Percentiles rank a stretch among this genome's conserved stretches.
phyloP scores from a whole-genome alignment of 2,113 vertebrate species.

The Saguinus imperator region DNA sequence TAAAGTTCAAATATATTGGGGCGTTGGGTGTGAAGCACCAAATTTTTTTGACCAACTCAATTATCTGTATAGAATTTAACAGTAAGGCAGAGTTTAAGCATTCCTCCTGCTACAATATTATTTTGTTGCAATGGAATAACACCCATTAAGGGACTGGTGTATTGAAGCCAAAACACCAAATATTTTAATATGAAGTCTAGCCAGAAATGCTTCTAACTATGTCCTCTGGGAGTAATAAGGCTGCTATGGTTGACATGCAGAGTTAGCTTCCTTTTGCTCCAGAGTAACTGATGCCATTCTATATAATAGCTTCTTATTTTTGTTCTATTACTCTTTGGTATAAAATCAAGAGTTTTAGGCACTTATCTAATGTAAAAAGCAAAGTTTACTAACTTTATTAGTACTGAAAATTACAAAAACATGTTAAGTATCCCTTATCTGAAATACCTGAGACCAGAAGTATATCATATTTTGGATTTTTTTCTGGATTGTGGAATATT shows the following conservation, averaged over 20 bases:
- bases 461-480: background rate
- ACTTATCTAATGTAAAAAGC: background rate
- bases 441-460: background rate
- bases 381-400: background rate
- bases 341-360: background rate
- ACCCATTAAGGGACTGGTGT: background rate
- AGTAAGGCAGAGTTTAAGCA: background rate
- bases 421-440: background rate
- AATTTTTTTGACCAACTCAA: background rate
- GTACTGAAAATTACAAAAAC: background rate
- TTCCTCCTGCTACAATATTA: background rate
- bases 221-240: background rate
- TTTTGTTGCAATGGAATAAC: background rate
- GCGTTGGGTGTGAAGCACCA: background rate
- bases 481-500: background rate
- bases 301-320: background rate
- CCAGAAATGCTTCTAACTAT: background rate
- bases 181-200: background rate
- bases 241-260: accelerated
- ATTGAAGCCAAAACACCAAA: background rate
- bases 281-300: background rate
- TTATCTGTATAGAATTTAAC: background rate
- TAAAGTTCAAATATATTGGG: background rate
- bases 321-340: background rate
- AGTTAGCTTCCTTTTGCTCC: background rate